Evolutionary conservation across 1,140 invertebrate genomes (phyloP), one percentile per base, ranked within the genome.

Genomic region (Chymomyza costata): DNA sequence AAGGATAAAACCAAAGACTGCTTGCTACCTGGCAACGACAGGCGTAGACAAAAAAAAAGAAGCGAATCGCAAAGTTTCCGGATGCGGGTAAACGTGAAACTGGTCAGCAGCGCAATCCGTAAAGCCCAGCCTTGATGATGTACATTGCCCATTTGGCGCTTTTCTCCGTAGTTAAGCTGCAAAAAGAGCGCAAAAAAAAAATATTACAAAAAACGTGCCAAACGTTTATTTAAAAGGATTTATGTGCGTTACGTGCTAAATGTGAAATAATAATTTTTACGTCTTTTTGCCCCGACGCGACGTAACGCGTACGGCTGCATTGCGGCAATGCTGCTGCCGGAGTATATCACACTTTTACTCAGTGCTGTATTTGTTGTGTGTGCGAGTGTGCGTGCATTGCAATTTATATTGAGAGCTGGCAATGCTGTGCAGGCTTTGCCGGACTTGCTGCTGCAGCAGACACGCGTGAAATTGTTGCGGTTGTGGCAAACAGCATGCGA

Each of bases 191-290:
- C 3, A 14, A 34, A 62, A n/a, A n/a, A 11, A 11, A 70, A 80
- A 68, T 81, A 78, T 80, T 81, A 73, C 73, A 81, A 80, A 80
- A 80, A 80, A 80, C 73, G 73, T 80, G 73, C 73, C 73, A 80
- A 80, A 80, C 73, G 73, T 80, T 80, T 80, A 80, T 80, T 80
- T 80, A 80, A 80, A 80, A 80, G 73, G 73, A 80, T 80, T 80
- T 80, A 80, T 80, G 73, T 80, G 65, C 73, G 73, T 80, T 80
- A 80, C 73, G 73, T 80, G 73, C 73, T 80, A 80, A 80, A 80
- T 73, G 73, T 80, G 73, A 80, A 80, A 80, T 80, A 80, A 80
- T 80, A 80, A 80, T 80, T 73, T 80, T 67, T 73, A 68, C 64
- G 63, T 31, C 56, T 65, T 35, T 28, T 28, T 28, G 5, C 5